Conservation (phyloP, 2,797 vertebrate species). For the Sarcophilus harrisii region DNA sequence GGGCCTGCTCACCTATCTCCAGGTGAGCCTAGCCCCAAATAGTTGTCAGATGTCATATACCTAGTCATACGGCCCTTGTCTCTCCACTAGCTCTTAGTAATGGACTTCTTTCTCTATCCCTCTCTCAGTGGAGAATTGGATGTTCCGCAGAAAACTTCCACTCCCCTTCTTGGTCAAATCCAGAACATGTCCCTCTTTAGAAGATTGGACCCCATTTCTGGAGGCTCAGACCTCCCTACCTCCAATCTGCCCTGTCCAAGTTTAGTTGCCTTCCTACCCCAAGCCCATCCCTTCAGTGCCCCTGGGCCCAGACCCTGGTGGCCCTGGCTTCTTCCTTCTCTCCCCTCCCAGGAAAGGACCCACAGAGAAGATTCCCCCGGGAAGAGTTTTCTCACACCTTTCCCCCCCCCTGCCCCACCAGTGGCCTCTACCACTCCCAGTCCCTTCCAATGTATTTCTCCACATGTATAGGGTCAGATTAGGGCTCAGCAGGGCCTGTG, state of each 20-base stretch:
- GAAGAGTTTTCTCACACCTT: background rate
- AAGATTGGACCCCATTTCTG: background rate
- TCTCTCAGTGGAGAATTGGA: background rate
- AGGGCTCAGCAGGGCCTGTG: background rate
- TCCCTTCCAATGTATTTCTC: background rate
- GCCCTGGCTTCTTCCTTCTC: background rate
- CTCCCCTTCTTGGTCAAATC: no score
- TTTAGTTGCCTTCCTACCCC: background rate
- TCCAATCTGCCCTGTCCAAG: background rate
- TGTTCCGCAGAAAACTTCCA: background rate
- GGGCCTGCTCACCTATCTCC: conserved; percentile 88
- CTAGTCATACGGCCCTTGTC: background rate
- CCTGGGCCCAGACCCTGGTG: background rate
- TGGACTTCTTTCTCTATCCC: background rate
- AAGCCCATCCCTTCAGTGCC: background rate
- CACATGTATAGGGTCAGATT: background rate
- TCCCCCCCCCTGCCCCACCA: background rate
- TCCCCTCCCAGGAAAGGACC: background rate
- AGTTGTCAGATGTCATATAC: background rate
- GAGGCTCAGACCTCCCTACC: background rate
- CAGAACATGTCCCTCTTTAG: background rate
- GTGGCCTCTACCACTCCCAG: background rate
- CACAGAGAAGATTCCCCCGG: background rate
- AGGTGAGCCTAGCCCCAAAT: conserved; percentile 83
- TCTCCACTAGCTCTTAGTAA: background rate